phyloP scores from a whole-genome alignment of 2,113 vertebrate species.

The Rhinopomastus cyanomelas region DNA sequence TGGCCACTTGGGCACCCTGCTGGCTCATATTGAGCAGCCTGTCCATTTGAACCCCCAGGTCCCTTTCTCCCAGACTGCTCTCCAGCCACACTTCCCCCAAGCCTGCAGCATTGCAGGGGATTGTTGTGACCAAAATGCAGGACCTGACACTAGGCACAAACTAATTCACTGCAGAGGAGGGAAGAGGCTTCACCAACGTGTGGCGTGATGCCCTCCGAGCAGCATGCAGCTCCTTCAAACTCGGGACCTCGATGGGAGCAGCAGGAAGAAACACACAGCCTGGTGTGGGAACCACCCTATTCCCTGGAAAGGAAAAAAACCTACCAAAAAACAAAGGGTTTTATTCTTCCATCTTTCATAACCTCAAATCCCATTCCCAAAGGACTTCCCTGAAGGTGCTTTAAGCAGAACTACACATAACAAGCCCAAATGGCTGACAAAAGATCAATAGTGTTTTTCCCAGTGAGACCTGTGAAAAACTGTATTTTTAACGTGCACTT shows the following conservation, averaged over 20 bases:
- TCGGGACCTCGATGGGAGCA: fast-evolving
- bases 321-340: not conserved
- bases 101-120: too few species aligned
- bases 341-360: not conserved
- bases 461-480: slow-evolving; percentile 2
- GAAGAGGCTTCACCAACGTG: not conserved
- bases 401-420: not conserved
- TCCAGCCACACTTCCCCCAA: too few species aligned
- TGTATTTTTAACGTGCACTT: not conserved
- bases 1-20: too few species aligned
- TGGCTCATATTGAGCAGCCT: too few species aligned
- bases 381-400: not conserved
- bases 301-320: not conserved
- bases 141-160: too few species aligned
- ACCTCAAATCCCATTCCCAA: not conserved
- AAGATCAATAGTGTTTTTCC: slow-evolving; percentile 16
- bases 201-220: fast-evolving
- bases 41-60: too few species aligned
- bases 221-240: not conserved
- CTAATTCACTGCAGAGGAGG: fast-evolving
- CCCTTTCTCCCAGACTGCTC: too few species aligned
- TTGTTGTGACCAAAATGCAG: too few species aligned
- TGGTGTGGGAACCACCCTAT: fast-evolving
- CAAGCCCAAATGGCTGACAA: not conserved
- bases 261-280: fast-evolving